Evolutionary conservation across 2,113 vertebrate genomes (phyloP), one percentile per base, ranked within the genome.

Genomic region (Hystrix cristata): DNA sequence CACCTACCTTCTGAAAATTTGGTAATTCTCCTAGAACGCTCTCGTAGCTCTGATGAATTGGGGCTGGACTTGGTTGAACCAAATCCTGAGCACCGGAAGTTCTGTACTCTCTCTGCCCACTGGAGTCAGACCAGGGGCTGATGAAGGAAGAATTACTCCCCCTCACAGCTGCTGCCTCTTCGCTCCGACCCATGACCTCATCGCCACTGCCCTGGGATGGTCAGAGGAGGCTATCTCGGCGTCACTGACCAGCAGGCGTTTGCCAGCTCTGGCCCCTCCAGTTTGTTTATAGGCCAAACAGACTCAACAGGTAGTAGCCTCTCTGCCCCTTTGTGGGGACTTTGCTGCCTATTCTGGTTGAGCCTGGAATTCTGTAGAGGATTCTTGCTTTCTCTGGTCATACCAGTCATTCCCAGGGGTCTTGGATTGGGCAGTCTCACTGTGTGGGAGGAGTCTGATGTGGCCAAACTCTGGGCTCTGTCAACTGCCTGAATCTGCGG

Each of bases 1-100:
- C 57, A 72, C 92, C 81, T 90, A 87, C 55, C 80, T 97, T 81
- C 80, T 97, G 65, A 53, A 65, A 53, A 43, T 83, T n/a, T 38
- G 84, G 46, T 76, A 90, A 60, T 86, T 78, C 21, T 82, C 51
- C 55, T 53, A 89, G 43, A 38, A 46, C 23, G 14, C 23, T 72
- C n/a, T 88, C 79, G 12, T 6, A 55, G 21, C 72, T 57, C 46
- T 48, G 82, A 31, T 55, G 72, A 87, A 18, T 34, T 78, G 74
- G 90, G 46, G 46, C 43, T 85, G 65, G 51, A 59, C 21, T 62
- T 59, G 69, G 62, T 53, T 21, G 57, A 78, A 25, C 55, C 31
- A 71, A 29, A 55, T 76, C 19, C 60, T 91, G 74, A 91, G 19
- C 31, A 5, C 27, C 14, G 51, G 55, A 38, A 62, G 57, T 59